Evolutionary conservation across 1,140 invertebrate species (phyloP).

Genomic region (Ostrea denselamellosa): DNA sequence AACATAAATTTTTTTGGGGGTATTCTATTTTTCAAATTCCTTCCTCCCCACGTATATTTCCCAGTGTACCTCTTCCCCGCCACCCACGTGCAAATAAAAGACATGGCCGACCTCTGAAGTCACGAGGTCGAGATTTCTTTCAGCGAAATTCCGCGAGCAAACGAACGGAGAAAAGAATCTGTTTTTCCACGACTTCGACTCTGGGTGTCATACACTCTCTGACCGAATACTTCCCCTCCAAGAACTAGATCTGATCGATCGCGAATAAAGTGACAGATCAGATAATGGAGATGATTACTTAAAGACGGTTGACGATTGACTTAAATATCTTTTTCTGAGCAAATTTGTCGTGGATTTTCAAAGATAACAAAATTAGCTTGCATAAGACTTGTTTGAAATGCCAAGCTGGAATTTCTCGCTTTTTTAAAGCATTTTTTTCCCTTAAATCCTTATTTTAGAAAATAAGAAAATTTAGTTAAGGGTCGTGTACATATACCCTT

Average conservation of each 20-base stretch:
- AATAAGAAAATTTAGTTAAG: too few species aligned
- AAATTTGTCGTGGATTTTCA: not conserved
- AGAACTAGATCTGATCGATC: not conserved
- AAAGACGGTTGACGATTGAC: not conserved
- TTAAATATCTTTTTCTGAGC: not conserved
- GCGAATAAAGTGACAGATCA: slow-evolving; percentile 20
- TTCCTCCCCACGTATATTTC: not conserved
- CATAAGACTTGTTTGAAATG: not conserved
- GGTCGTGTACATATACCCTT: too few species aligned
- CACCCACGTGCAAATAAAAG: slow-evolving; percentile 32
- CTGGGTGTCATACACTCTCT: not conserved
- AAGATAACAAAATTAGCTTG: not conserved
- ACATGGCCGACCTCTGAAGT: not conserved
- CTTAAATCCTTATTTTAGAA: too few species aligned
- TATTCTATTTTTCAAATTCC: not conserved
- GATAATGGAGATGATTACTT: not conserved
- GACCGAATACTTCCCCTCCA: slow-evolving; percentile 14
- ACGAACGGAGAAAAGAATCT: not conserved
- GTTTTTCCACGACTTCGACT: not conserved
- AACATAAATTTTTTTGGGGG: not conserved
- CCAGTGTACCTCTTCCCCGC: not conserved
- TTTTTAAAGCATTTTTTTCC: not conserved
- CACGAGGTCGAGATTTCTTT: slow-evolving; percentile 25
- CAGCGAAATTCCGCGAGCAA: slow-evolving; percentile 18
- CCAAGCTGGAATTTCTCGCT: not conserved